A percentile compares a stretch with the other conserved stretches of the same genome.
Conservation (phyloP, 37 sponge, comb jelly and placozoan genomes). For the Diacarnus erythraeanus region DNA sequence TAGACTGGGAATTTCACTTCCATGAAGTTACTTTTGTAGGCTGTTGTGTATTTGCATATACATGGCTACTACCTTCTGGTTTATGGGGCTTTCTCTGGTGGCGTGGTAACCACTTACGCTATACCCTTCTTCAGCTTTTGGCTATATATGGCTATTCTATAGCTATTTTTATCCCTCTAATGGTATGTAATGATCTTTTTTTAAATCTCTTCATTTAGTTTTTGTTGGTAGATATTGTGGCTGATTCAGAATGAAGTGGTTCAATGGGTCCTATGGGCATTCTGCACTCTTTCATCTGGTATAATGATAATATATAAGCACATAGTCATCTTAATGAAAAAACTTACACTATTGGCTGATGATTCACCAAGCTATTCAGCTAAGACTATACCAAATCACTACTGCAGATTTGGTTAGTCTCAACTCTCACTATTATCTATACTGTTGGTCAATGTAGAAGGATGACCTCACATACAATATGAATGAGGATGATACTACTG, state of each 20-base stretch:
- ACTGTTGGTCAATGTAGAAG: too few species aligned
- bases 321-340: too few species aligned
- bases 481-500: too few species aligned
- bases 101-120: constrained; percentile 27
- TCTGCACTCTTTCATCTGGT: constrained; percentile 41
- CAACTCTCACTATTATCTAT: too few species aligned
- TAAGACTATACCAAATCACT: too few species aligned
- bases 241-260: constrained; percentile 20
- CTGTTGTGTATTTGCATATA: constrained; percentile 44
- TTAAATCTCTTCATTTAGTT: background rate
- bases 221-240: constrained; percentile 38
- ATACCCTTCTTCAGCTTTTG: constrained; percentile 47
- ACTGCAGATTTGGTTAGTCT: too few species aligned
- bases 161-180: constrained; percentile 50
- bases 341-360: too few species aligned
- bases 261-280: constrained; percentile 35
- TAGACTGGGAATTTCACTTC: constrained; percentile 61
- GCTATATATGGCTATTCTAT: constrained; percentile 70
- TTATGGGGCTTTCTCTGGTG: constrained; percentile 55
- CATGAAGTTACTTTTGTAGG: constrained; percentile 55
- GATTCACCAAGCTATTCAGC: too few species aligned
- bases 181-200: constrained; percentile 18
- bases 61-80: constrained; percentile 51
- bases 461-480: too few species aligned
- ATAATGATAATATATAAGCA: too few species aligned